Percentiles rank a stretch among this genome's conserved stretches.
These are phyloP conservation scores for Hydrotaea cyrtoneurina DNA, from an alignment of 2,888 invertebrate species.

Conservation along the genomic window DNA sequence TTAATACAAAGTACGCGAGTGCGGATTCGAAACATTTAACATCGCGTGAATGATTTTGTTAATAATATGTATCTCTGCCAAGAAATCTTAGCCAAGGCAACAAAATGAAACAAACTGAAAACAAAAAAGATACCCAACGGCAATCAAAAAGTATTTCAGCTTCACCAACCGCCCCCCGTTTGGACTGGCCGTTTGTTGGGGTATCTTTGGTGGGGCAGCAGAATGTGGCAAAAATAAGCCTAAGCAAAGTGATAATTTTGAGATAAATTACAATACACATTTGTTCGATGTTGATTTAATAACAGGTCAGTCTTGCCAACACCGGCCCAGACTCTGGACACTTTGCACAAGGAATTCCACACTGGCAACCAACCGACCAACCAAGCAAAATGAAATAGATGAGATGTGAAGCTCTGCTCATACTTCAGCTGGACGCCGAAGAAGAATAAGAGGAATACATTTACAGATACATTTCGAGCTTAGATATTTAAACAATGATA, in stretches of 20 bases:
- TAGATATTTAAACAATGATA: conserved; percentile 67
- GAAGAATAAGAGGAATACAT: conserved; percentile 25
- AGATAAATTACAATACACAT: conserved; percentile 67
- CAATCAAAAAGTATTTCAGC: conserved; percentile 54
- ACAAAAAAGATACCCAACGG: conserved; percentile 50
- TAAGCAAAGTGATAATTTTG: conserved; percentile 67
- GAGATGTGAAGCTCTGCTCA: conserved; percentile 51
- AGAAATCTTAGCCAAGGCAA: conserved; percentile 63
- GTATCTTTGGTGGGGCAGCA: background rate
- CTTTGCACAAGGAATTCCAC: background rate
- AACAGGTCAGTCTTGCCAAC: conserved; percentile 62
- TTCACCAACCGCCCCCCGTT: background rate
- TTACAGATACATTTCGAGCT: conserved; percentile 53
- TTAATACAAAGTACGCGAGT: conserved; percentile 11
- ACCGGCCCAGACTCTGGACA: conserved; percentile 8
- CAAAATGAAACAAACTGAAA: conserved; percentile 23
- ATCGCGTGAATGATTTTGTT: conserved; percentile 69
- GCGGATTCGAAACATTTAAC: conserved; percentile 53
- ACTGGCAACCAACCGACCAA: conserved; percentile 37
- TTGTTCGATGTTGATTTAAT: conserved; percentile 69
- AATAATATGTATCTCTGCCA: conserved; percentile 69
- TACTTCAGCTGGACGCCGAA: conserved; percentile 25
- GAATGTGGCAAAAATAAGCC: conserved; percentile 32
- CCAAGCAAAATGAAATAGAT: conserved; percentile 58
- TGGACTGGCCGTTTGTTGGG: too few species aligned